phyloP scores from a whole-genome alignment of 2,797 vertebrate genomes.

The Tinamus major region DNA sequence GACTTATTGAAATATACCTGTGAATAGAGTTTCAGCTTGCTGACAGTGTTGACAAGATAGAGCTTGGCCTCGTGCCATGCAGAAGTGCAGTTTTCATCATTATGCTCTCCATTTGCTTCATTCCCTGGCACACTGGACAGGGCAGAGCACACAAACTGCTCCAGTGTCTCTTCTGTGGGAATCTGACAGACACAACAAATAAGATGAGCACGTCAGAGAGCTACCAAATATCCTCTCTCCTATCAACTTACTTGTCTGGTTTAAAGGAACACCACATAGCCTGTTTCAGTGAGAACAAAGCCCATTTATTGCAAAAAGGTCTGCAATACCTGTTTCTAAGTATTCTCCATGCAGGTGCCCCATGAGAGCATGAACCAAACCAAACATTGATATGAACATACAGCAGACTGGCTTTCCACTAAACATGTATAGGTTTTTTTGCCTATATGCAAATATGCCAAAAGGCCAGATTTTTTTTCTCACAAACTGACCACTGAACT shows the following conservation, averaged over 20 bases:
- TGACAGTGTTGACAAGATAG: slow-evolving; percentile 65
- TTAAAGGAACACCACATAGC: background rate
- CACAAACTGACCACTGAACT: background rate
- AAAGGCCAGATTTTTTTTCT: background rate
- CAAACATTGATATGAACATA: background rate
- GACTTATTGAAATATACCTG: slow-evolving; percentile 15
- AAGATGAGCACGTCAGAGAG: background rate
- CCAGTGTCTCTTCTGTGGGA: slow-evolving; percentile 59
- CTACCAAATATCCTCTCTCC: background rate
- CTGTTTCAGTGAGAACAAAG: background rate
- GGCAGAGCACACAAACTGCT: slow-evolving; percentile 62
- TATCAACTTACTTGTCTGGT: slow-evolving; percentile 28
- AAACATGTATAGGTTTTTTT: background rate
- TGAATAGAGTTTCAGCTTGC: slow-evolving; percentile 39
- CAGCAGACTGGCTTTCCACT: background rate
- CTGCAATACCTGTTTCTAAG: background rate
- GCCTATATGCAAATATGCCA: background rate
- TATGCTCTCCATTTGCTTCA: slow-evolving; percentile 4
- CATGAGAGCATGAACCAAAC: background rate
- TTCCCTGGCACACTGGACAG: slow-evolving; percentile 35
- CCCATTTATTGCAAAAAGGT: background rate
- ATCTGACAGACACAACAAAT: slow-evolving; percentile 53
- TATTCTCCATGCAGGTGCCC: background rate
- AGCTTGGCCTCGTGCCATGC: slow-evolving; percentile 18
- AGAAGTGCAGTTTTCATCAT: background rate